phyloP scores from a whole-genome alignment of 2,888 invertebrate species.

The Sympetrum striolatum region DNA sequence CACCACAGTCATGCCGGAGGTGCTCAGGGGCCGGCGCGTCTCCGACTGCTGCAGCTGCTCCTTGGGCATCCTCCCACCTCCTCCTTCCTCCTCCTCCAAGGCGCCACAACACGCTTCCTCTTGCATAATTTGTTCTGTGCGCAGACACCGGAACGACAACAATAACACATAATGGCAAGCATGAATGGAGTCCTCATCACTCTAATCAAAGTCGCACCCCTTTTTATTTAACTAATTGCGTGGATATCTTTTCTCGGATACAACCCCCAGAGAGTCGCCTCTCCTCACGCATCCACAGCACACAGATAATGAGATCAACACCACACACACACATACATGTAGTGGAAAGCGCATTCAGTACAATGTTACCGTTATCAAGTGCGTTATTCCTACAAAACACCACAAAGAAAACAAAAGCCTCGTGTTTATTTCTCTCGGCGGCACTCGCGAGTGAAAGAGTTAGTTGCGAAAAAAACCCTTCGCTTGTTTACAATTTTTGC shows the following conservation, averaged over 20 bases:
- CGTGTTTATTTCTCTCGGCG: not conserved
- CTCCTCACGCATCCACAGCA: not conserved
- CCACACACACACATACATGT: not conserved
- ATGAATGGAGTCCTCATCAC: constrained; percentile 2
- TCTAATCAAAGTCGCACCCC: not conserved
- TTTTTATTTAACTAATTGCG: no score
- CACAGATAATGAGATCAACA: not conserved
- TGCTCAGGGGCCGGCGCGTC: not conserved
- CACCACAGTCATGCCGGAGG: constrained; percentile 25
- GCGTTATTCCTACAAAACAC: not conserved
- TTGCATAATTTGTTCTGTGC: not conserved
- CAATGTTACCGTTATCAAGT: not conserved
- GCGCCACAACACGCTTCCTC: constrained; percentile 3
- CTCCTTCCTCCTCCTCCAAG: not conserved
- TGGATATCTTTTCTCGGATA: not conserved
- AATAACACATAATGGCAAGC: constrained; percentile 36
- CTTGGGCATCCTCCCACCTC: not conserved
- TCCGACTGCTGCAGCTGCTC: not conserved
- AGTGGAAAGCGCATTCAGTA: not conserved
- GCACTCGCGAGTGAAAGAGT: not conserved
- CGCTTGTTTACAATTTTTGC: not conserved
- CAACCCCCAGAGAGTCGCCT: not conserved
- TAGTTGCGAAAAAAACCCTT: not conserved
- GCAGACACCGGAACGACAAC: constrained; percentile 22
- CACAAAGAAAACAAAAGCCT: no score